A percentile compares a stretch with the other conserved stretches of the same genome.
Conservation (phyloP, 1,140 invertebrate genomes). For the Papilio dardanus region DNA sequence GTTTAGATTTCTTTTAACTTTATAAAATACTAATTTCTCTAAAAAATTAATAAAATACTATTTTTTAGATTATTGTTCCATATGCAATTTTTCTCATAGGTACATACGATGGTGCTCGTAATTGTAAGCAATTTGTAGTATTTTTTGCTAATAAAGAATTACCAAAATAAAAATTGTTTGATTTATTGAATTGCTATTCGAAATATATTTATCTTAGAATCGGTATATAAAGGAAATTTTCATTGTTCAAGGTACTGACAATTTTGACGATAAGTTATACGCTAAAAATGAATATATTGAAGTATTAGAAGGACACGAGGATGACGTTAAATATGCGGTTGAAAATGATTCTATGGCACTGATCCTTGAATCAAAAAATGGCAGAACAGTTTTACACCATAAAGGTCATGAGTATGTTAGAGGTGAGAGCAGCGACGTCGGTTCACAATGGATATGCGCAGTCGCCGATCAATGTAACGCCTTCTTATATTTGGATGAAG, state of each 20-base stretch:
- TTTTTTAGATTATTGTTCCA: not conserved
- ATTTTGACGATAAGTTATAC: not conserved
- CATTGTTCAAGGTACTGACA: conserved; percentile 2
- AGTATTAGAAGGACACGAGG: conserved; percentile 40
- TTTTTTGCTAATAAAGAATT: not conserved
- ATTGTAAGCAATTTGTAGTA: not conserved
- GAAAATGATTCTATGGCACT: conserved; percentile 46
- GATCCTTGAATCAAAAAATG: conserved; percentile 57
- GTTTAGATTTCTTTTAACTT: not conserved
- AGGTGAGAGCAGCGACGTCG: conserved; percentile 53
- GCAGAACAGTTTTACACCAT: conserved; percentile 60
- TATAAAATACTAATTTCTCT: too few relatives aligned
- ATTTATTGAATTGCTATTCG: not conserved
- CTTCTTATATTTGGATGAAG: conserved; percentile 58
- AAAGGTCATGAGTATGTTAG: conserved; percentile 61
- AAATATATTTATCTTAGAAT: not conserved
- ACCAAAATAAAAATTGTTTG: not conserved
- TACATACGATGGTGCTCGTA: not conserved
- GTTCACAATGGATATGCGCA: conserved; percentile 63
- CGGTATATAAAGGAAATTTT: not conserved
- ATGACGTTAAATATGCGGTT: conserved; percentile 34
- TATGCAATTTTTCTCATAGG: too few relatives aligned
- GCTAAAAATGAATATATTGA: conserved; percentile 15
- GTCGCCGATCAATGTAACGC: conserved; percentile 53
- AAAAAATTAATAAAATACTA: too few relatives aligned